phyloP scores from a whole-genome alignment of 2,113 vertebrate species.

The Zapus hudsonius region DNA sequence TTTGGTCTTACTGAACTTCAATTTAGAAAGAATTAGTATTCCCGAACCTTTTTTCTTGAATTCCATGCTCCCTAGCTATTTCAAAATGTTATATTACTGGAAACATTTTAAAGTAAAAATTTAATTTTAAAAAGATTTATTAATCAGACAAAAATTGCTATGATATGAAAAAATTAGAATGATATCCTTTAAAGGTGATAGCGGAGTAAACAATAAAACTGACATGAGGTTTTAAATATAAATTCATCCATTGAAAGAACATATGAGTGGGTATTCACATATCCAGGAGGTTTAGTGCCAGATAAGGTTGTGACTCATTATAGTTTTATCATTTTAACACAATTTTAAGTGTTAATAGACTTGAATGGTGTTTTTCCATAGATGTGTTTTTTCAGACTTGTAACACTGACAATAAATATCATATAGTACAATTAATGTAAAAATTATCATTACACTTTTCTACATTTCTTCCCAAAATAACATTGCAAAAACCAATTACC shows the following conservation, averaged over 20 bases:
- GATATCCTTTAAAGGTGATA: not conserved
- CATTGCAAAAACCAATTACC: constrained; percentile 62
- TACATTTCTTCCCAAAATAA: constrained; percentile 66
- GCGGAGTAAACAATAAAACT: not conserved
- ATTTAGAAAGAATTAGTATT: constrained; percentile 16
- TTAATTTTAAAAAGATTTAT: not conserved
- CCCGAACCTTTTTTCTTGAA: not conserved
- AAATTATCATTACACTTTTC: constrained; percentile 66
- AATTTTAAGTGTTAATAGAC: not conserved
- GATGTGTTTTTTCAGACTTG: constrained; percentile 43
- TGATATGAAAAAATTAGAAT: constrained; percentile 3
- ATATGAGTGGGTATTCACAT: not conserved
- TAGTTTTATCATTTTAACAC: not conserved
- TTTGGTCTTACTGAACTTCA: not conserved
- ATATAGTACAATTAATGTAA: not conserved
- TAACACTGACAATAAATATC: constrained; percentile 50
- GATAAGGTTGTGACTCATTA: constrained; percentile 26
- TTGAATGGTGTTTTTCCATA: constrained; percentile 2
- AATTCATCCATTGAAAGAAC: not conserved
- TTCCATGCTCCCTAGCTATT: not conserved
- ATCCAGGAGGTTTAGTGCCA: not conserved
- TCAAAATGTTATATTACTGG: not conserved
- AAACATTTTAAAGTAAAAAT: constrained; percentile 16
- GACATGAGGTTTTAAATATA: not conserved
- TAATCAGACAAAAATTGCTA: not conserved